These are phyloP conservation scores for Gari tellinella DNA, from an alignment of 2,888 invertebrate species.

Conservation along the genomic window DNA sequence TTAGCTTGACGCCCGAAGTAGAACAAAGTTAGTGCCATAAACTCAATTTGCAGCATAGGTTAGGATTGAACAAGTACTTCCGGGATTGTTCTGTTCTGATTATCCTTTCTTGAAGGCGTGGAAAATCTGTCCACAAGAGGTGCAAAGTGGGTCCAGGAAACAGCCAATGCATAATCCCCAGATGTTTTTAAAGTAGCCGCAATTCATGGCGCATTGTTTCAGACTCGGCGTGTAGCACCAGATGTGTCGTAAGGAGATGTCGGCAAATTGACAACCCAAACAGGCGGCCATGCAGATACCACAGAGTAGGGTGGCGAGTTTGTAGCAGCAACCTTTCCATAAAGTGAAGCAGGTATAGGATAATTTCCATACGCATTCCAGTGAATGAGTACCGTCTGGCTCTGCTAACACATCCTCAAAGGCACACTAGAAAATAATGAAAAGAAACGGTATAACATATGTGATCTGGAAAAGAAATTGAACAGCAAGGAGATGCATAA, in stretches of 20 bases:
- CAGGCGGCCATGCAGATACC: conserved; percentile 89
- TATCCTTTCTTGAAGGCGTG: conserved; percentile 44
- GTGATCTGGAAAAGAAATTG: no score
- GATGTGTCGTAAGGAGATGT: conserved; percentile 88
- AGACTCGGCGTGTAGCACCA: conserved; percentile 90
- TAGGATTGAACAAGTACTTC: no score
- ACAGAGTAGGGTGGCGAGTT: conserved; percentile 88
- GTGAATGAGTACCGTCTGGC: conserved; percentile 77
- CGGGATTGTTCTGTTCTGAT: no score
- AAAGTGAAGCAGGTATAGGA: conserved; percentile 88
- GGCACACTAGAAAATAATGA: conserved; percentile 20
- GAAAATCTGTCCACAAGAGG: conserved; percentile 36
- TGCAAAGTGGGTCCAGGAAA: conserved; percentile 39
- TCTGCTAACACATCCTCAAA: conserved; percentile 63
- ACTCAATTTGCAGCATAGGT: no score
- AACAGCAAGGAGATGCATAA: no score
- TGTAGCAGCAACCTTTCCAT: conserved; percentile 89
- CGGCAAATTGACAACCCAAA: conserved; percentile 83
- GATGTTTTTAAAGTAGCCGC: conserved; percentile 65
- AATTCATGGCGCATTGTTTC: conserved; percentile 88
- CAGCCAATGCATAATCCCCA: conserved; percentile 25
- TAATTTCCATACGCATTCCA: conserved; percentile 90
- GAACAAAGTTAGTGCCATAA: no score
- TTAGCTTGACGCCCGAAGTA: no score
- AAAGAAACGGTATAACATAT: no score